Conservation (phyloP, 2,113 vertebrate genomes). For the Origma solitaria region DNA sequence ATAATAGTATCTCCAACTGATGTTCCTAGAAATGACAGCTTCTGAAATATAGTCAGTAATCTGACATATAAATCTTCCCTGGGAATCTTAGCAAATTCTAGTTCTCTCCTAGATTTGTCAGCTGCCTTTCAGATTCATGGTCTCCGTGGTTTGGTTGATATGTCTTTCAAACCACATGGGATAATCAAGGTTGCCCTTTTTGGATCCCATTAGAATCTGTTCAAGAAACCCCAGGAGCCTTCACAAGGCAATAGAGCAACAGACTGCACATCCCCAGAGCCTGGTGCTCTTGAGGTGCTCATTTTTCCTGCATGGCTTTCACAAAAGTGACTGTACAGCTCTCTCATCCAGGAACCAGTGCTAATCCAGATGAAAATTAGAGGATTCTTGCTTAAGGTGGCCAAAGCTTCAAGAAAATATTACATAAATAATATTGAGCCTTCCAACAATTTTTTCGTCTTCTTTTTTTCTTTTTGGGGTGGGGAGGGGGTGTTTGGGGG, state of each 20-base stretch:
- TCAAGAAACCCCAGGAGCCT: not conserved
- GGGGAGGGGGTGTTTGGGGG: not conserved
- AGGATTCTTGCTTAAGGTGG: not conserved
- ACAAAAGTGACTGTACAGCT: not conserved
- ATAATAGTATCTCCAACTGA: not conserved
- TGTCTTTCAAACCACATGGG: not conserved
- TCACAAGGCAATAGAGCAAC: not conserved
- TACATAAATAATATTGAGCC: not conserved
- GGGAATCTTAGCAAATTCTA: not conserved
- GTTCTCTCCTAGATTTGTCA: conserved; percentile 13
- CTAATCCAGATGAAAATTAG: not conserved
- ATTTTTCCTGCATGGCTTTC: not conserved
- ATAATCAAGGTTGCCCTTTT: not conserved
- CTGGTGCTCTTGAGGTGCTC: not conserved
- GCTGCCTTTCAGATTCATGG: not conserved
- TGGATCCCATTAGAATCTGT: not conserved
- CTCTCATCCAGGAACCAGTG: rapidly evolving
- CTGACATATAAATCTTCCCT: conserved; percentile 17
- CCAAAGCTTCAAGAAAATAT: not conserved
- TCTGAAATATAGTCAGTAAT: conserved; percentile 2
- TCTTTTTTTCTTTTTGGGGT: not conserved
- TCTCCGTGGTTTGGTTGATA: not conserved
- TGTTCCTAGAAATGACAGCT: conserved; percentile 3
- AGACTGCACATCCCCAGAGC: not conserved
- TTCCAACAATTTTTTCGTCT: not conserved